phyloP scores from a whole-genome alignment of 2,888 invertebrate species.

The Diaphora mendica region DNA sequence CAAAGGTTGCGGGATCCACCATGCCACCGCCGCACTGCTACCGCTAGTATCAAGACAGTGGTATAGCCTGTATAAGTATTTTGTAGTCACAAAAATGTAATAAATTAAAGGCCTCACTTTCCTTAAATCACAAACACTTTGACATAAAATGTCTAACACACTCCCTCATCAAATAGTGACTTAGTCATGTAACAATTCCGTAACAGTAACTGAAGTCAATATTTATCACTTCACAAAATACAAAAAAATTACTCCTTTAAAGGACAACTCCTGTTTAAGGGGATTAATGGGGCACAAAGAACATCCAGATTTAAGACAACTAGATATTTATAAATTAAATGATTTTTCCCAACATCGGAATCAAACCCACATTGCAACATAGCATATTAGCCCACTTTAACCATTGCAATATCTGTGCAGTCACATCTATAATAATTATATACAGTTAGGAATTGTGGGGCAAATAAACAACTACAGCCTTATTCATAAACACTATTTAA shows the following conservation, averaged over 20 bases:
- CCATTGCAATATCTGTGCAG: background rate
- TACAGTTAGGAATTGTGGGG: constrained; percentile 20
- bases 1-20: no score
- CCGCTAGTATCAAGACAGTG: no score
- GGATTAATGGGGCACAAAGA: background rate
- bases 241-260: constrained; percentile 13
- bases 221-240: constrained; percentile 29
- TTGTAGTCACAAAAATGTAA: constrained; percentile 15
- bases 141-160: constrained; percentile 7
- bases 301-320: background rate
- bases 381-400: background rate
- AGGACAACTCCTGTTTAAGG: background rate
- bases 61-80: background rate
- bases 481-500: no score
- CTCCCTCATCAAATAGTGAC: constrained; percentile 19
- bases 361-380: background rate
- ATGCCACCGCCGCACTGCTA: no score
- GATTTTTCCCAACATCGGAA: background rate
- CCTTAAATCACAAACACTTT: constrained; percentile 18
- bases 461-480: constrained; percentile 22
- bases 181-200: constrained; percentile 40
- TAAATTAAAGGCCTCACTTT: constrained; percentile 20
- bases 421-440: constrained; percentile 20
- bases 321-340: background rate
- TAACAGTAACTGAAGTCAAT: constrained; percentile 32